Conservation (phyloP, 1,140 invertebrate species). For the Drosophila truncata region DNA sequence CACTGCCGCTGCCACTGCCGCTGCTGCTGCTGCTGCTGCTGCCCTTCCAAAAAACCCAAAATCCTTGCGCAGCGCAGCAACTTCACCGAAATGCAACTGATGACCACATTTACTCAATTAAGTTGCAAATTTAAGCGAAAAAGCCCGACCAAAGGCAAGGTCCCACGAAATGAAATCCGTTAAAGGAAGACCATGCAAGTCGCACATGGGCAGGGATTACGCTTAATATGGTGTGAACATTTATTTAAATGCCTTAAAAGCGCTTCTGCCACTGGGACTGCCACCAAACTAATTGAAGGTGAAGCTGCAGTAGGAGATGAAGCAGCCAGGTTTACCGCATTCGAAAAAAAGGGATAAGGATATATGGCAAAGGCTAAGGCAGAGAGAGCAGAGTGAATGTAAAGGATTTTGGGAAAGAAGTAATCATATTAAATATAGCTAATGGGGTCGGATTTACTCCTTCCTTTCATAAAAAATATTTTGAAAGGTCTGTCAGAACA, state of each 20-base stretch:
- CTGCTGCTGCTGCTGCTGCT: background rate
- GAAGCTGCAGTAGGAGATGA: background rate
- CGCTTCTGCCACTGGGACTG: background rate
- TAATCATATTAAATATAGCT: background rate
- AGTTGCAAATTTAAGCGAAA: slow-evolving; percentile 55
- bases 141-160: slow-evolving; percentile 5
- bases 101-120: slow-evolving; percentile 71
- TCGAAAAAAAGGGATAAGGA: background rate
- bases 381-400: too few species aligned
- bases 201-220: slow-evolving; percentile 37
- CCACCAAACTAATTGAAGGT: slow-evolving; percentile 31
- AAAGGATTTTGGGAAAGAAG: background rate
- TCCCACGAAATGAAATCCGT: slow-evolving; percentile 8
- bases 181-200: background rate
- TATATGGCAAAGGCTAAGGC: too few species aligned
- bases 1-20: background rate
- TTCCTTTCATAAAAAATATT: too few species aligned
- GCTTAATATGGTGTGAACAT: slow-evolving; percentile 64
- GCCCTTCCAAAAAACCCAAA: background rate
- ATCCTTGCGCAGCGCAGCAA: slow-evolving; percentile 1
- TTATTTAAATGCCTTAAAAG: slow-evolving; percentile 48
- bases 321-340: background rate
- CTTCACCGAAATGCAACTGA: slow-evolving; percentile 53
- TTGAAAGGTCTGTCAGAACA: too few species aligned
- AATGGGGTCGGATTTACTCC: too few species aligned